These are phyloP conservation scores for Chromobotia macracanthus DNA, from an alignment of 2,797 vertebrate genomes.

Conservation along the genomic window DNA sequence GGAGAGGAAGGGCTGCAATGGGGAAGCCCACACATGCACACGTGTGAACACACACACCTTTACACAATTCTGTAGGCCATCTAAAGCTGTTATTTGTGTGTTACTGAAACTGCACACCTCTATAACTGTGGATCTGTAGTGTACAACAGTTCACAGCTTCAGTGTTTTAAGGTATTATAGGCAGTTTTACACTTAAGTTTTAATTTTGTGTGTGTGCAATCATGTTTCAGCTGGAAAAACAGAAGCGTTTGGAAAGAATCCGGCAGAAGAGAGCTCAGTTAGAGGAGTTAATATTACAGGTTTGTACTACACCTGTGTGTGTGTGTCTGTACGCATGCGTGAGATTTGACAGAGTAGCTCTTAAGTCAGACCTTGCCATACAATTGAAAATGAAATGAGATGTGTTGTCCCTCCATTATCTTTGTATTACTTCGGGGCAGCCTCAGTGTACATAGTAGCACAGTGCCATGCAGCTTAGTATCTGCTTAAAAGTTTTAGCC, in stretches of 20 bases:
- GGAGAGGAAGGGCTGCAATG: neutral
- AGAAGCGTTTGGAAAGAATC: constrained; percentile 85
- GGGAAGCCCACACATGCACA: neutral
- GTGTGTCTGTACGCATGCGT: neutral
- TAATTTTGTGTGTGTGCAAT: neutral
- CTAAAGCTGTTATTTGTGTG: neutral
- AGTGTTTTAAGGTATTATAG: neutral
- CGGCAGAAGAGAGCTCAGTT: constrained; percentile 85
- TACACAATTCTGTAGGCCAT: neutral
- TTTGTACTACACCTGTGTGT: constrained; percentile 58
- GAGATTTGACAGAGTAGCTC: too few relatives aligned
- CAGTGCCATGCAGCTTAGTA: neutral
- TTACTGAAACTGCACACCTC: neutral
- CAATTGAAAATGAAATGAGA: too few relatives aligned
- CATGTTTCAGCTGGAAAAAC: constrained; percentile 83
- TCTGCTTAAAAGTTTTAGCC: neutral
- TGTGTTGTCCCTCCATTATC: neutral
- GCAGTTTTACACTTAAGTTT: neutral
- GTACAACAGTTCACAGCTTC: neutral
- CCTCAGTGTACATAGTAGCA: too few relatives aligned
- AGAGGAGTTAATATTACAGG: constrained; percentile 86
- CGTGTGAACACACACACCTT: neutral
- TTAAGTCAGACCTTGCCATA: too few relatives aligned
- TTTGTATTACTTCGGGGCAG: too few relatives aligned
- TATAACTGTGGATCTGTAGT: neutral